A percentile compares a stretch with the other conserved stretches of the same genome.
Evolutionary conservation across 1,140 invertebrate species (phyloP).

Genomic region (Bombus cullumanus): DNA sequence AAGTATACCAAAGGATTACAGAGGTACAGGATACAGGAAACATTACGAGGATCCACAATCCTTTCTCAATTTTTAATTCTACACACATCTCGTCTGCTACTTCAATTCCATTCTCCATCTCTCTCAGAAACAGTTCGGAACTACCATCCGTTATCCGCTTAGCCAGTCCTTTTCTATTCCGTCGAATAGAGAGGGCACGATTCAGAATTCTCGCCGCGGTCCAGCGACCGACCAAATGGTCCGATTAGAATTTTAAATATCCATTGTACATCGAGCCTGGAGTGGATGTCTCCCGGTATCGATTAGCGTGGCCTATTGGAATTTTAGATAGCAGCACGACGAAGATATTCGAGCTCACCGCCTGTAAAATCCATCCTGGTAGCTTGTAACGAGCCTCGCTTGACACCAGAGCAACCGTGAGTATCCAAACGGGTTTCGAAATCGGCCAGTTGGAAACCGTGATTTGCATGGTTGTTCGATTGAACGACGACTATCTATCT

Average conservation of each 20-base stretch:
- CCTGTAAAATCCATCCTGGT: neutral
- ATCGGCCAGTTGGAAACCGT: constrained; percentile 1
- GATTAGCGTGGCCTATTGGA: constrained; percentile 29
- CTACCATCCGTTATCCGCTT: neutral
- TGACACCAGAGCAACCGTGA: constrained; percentile 12
- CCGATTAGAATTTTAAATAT: constrained; percentile 59
- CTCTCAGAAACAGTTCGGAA: neutral
- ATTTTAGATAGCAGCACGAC: constrained; percentile 34
- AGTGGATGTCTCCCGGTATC: neutral
- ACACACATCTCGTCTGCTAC: neutral
- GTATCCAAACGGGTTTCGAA: neutral
- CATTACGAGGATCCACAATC: neutral
- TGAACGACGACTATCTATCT: neutral
- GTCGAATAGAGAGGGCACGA: neutral
- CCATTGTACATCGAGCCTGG: neutral
- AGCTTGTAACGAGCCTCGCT: constrained; percentile 7
- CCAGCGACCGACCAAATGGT: constrained; percentile 2
- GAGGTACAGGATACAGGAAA: neutral
- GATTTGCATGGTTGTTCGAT: constrained; percentile 10
- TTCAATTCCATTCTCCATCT: neutral
- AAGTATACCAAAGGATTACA: neutral
- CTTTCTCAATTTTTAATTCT: neutral
- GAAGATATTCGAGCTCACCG: constrained; percentile 16
- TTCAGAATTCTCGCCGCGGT: constrained; percentile 12
- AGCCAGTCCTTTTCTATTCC: neutral